Percentiles rank a stretch among this genome's conserved stretches.
Evolutionary conservation across 2,797 vertebrate genomes (phyloP).

Genomic region (Rhinichthys osculus): DNA sequence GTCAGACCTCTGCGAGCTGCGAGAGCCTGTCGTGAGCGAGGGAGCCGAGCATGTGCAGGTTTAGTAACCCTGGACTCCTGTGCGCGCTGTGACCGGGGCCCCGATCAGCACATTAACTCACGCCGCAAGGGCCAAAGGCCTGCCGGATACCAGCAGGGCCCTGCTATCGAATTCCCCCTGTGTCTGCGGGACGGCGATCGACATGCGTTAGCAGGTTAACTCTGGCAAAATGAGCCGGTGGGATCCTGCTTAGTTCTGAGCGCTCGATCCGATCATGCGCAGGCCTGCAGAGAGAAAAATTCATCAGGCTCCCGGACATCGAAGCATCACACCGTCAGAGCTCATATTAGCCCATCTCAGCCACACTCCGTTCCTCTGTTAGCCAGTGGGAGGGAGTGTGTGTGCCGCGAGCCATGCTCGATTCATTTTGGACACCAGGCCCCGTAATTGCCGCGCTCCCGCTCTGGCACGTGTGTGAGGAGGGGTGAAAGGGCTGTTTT

Average conservation of each 20-base stretch:
- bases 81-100: conserved; percentile 81
- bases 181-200: conserved; percentile 86
- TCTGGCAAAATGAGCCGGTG: conserved; percentile 88
- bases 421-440: conserved; percentile 88
- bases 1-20: conserved; percentile 40
- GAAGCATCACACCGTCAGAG: conserved; percentile 43
- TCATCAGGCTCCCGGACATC: conserved; percentile 77
- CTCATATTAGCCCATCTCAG: conserved; percentile 54
- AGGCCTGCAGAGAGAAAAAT: conserved; percentile 79
- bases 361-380: conserved; percentile 30
- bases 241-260: conserved; percentile 76
- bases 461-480: conserved; percentile 71
- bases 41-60: conserved; percentile 75
- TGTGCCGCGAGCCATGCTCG: conserved; percentile 86
- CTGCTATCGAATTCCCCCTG: conserved; percentile 84
- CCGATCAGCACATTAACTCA: conserved; percentile 85
- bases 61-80: conserved; percentile 77
- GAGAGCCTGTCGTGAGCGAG: conserved; percentile 61
- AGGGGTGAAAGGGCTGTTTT: conserved; percentile 72
- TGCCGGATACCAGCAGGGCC: conserved; percentile 82
- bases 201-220: conserved; percentile 83
- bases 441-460: conserved; percentile 92
- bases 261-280: conserved; percentile 88
- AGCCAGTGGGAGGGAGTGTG: conserved; percentile 62
- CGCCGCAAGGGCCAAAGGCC: conserved; percentile 79